Evolutionary conservation across 2,797 vertebrate species (phyloP), one percentile per base, ranked within the genome.

Genomic region (Limnodromus scolopaceus): DNA sequence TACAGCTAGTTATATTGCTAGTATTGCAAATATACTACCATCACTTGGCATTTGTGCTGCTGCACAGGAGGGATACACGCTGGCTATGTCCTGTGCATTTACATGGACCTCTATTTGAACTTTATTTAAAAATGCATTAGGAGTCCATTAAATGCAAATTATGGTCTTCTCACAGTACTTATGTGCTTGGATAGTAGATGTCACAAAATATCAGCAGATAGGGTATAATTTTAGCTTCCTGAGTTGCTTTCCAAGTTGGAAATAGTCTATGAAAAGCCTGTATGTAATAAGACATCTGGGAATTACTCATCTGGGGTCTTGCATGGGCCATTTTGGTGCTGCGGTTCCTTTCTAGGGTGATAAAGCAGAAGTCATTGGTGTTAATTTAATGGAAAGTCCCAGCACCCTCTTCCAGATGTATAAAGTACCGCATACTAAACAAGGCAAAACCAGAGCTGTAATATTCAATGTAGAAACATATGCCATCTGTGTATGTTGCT

Each of bases 221-320:
- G 61, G 43, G 32, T 94, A 36, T 84, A 92, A 95, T 95, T 97
- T 96, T 87, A 96, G 63, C 74, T 95, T 79, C 32, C 34, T 41
- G 43, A 61, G 36, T 75, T 88, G 61, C 30, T 95, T 89, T 80
- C 80, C 64, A 65, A 82, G 61, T 61, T 83, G 84, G 60, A 97
- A 93, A 85, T 23, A 69, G 49, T 24, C 86, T 92, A 49, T 84
- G 86, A 71, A 76, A 79, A 97, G 60, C 68, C 65, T 19, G 18
- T 85, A 72, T 85, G 91, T 83, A 95, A 82, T 68, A 27, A 77
- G 85, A 82, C 81, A 87, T 81, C 87, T 89, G 75, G 46, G 64
- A 34, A 80, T 95, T 95, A 84, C 92, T 95, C 93, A 90, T 93
- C 85, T 58, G 80, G 38, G 63, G 24, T 93, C 89, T 66, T 60